phyloP scores from a whole-genome alignment of 2,113 vertebrate genomes.

The Speoplatyrhinus poulsoni region DNA sequence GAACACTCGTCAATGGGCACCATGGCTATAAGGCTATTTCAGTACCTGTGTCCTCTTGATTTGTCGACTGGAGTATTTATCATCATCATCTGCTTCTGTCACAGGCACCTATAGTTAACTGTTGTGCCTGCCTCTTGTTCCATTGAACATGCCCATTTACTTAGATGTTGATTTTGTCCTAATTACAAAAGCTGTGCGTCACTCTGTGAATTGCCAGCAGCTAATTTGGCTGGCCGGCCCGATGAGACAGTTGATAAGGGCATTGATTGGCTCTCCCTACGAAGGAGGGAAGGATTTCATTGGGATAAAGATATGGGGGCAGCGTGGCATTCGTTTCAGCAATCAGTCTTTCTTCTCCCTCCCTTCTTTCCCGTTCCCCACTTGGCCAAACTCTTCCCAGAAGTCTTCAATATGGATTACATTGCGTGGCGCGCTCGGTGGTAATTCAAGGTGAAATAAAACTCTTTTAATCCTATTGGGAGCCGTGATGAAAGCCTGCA shows the following conservation, averaged over 20 bases:
- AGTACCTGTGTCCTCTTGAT: slow-evolving; percentile 40
- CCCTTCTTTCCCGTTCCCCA: slow-evolving; percentile 51
- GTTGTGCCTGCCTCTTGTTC: slow-evolving; percentile 51
- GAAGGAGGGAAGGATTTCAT: slow-evolving; percentile 68
- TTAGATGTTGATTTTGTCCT: slow-evolving; percentile 66
- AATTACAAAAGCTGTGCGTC: slow-evolving; percentile 68
- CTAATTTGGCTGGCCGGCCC: slow-evolving; percentile 62
- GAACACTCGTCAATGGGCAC: neutral
- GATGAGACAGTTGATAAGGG: slow-evolving; percentile 74
- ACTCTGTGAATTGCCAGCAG: slow-evolving; percentile 59
- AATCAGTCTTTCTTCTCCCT: slow-evolving; percentile 64
- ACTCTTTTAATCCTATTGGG: slow-evolving; percentile 60
- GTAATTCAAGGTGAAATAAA: slow-evolving; percentile 76
- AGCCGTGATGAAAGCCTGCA: slow-evolving; percentile 35
- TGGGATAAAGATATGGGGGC: slow-evolving; percentile 63
- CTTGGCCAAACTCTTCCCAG: slow-evolving; percentile 73
- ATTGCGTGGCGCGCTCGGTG: slow-evolving; percentile 41
- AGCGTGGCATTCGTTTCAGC: slow-evolving; percentile 68
- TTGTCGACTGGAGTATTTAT: slow-evolving; percentile 40
- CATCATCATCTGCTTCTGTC: slow-evolving; percentile 55
- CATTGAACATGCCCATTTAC: slow-evolving; percentile 48
- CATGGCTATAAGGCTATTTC: slow-evolving; percentile 7
- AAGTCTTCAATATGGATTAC: slow-evolving; percentile 74
- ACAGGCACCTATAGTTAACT: slow-evolving; percentile 34
- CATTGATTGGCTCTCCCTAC: slow-evolving; percentile 70